phyloP scores from a whole-genome alignment of 2,888 invertebrate genomes.

The Latheticus oryzae region DNA sequence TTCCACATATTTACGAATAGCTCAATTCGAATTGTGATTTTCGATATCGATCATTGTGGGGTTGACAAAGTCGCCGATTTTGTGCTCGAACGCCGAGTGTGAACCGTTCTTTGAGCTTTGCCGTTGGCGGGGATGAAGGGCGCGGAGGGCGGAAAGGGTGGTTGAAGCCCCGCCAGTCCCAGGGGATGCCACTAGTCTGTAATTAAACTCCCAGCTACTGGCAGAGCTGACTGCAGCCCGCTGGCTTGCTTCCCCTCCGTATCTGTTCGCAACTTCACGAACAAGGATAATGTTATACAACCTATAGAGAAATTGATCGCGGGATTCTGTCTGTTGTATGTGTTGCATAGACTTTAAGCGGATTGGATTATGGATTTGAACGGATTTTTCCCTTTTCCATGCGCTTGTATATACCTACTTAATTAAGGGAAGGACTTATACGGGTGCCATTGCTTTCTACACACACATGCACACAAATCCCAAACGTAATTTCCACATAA shows the following conservation, averaged over 20 bases:
- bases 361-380: constrained; percentile 53
- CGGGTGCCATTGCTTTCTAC: constrained; percentile 39
- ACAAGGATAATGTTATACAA: constrained; percentile 61
- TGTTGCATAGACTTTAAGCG: constrained; percentile 54
- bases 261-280: constrained; percentile 56
- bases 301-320: constrained; percentile 61
- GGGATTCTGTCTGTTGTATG: constrained; percentile 53
- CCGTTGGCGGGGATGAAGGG: constrained; percentile 49
- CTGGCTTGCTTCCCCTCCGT: constrained; percentile 56
- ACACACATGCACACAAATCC: constrained; percentile 14
- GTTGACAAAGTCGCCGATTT: constrained; percentile 25
- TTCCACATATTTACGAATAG: constrained; percentile 17
- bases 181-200: constrained; percentile 64
- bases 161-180: constrained; percentile 62
- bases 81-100: constrained; percentile 40
- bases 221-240: constrained; percentile 50
- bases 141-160: constrained; percentile 50
- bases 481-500: constrained; percentile 5
- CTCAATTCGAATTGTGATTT: constrained; percentile 26
- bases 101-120: constrained; percentile 52
- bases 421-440: constrained; percentile 51
- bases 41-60: constrained; percentile 24
- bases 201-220: constrained; percentile 64
- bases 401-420: constrained; percentile 49
- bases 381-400: constrained; percentile 54